These are phyloP conservation scores for Dynastes maya DNA, from an alignment of 2,888 invertebrate genomes.

Conservation along the genomic window DNA sequence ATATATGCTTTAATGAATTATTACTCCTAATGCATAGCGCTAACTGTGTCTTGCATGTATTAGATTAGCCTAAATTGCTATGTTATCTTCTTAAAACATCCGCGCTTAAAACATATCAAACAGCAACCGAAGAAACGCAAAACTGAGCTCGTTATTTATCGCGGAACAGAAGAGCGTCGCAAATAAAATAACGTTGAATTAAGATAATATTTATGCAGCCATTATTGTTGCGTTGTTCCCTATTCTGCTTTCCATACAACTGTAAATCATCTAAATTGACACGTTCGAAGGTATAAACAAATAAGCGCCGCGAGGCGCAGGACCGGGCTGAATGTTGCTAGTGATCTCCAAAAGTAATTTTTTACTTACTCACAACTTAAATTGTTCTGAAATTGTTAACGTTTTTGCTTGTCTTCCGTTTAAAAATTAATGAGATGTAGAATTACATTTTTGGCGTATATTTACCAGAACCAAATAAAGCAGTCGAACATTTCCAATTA, in stretches of 20 bases:
- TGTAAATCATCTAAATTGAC: slow-evolving; percentile 58
- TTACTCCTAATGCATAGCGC: too few species aligned
- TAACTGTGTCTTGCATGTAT: too few species aligned
- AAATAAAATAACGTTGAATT: slow-evolving; percentile 47
- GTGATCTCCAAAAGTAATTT: neutral
- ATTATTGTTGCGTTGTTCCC: slow-evolving; percentile 50
- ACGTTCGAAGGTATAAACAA: slow-evolving; percentile 56
- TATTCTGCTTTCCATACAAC: slow-evolving; percentile 52
- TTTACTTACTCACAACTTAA: too few species aligned
- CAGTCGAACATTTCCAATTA: too few species aligned
- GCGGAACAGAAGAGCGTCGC: slow-evolving; percentile 17
- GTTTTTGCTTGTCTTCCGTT: too few species aligned
- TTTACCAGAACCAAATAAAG: too few species aligned
- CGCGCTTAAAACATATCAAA: neutral
- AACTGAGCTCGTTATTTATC: slow-evolving; percentile 17
- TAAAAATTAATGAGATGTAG: too few species aligned
- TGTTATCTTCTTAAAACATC: too few species aligned
- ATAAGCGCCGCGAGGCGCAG: slow-evolving; percentile 48
- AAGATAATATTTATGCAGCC: slow-evolving; percentile 53
- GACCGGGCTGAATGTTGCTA: neutral
- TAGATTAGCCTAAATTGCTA: too few species aligned
- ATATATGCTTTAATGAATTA: too few species aligned
- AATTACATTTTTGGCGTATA: too few species aligned
- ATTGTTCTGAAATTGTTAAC: too few species aligned
- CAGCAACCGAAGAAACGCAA: slow-evolving; percentile 12